Percentiles rank a stretch among this genome's conserved stretches.
Evolutionary conservation across 2,113 vertebrate species (phyloP).

Genomic region (Tetraodon nigroviridis): DNA sequence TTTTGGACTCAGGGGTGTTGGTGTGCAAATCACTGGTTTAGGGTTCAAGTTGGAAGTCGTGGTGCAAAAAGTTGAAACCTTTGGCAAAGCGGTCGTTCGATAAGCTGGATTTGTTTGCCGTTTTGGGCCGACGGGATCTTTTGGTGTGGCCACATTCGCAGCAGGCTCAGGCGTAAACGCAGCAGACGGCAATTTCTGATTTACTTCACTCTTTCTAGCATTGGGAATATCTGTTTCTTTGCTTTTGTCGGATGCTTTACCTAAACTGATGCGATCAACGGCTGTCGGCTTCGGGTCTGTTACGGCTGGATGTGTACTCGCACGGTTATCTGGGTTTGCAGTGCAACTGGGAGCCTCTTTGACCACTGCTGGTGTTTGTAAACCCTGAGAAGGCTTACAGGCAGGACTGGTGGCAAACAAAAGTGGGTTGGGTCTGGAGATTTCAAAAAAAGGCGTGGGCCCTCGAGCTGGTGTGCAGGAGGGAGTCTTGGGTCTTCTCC

Average conservation of each 20-base stretch:
- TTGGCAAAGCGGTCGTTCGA: conserved; percentile 40
- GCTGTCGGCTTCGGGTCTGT: conserved; percentile 13
- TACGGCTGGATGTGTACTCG: conserved; percentile 14
- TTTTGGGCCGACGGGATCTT: conserved; percentile 18
- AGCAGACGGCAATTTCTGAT: conserved; percentile 7
- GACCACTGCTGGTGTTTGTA: conserved; percentile 5
- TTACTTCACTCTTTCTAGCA: conserved; percentile 14
- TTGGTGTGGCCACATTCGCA: conserved; percentile 28
- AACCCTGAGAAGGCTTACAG: conserved; percentile 41
- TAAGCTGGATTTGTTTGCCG: conserved; percentile 34
- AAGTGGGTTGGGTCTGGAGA: conserved; percentile 57
- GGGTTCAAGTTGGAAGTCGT: conserved; percentile 19
- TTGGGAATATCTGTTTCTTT: conserved; percentile 34
- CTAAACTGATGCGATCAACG: conserved; percentile 16
- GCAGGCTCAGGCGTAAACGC: conserved; percentile 20
- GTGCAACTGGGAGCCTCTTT: conserved; percentile 29
- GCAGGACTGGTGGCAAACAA: conserved; percentile 52
- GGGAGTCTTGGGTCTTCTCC: conserved; percentile 51
- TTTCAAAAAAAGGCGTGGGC: conserved; percentile 59
- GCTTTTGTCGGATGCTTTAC: conserved; percentile 21
- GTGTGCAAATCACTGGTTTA: conserved; percentile 10
- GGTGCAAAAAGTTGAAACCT: conserved; percentile 49
- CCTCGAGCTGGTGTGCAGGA: conserved; percentile 39
- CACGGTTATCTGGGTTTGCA: background rate
- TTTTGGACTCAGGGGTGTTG: conserved; percentile 28